Base-by-base conservation (phyloP, 2,888 invertebrate species). In the Cerastis leucographa region DNA sequence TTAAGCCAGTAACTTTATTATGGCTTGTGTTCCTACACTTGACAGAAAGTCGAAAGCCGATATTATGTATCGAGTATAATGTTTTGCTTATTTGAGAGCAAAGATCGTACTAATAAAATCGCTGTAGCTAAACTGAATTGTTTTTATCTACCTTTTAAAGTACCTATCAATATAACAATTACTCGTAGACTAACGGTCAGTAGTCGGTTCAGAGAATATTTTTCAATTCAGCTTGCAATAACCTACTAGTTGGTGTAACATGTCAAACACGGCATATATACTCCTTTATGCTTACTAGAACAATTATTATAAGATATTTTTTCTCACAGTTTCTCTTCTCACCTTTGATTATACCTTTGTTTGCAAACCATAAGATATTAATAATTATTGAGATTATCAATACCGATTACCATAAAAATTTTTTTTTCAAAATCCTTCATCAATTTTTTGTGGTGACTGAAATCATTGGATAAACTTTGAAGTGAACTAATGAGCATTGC, bases 1-100 rank as follows among this genome's bases (percentile, higher is more conserved):
- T 81, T 61, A 73, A 80, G 77, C 61, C 73, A 49, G 78, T 62
- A 75, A 82, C 61, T 86, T 75, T 75, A 68, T 84, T 84, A 78
- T 54, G 54, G 69, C 44, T 44, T 71, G 56, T 73, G 69, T 68
- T 84, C 25, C 22, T 69, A 71, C 46, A 29, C 14, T 61, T 74
- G 29, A 42, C 19, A 49, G 49, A 2, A 59, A 19, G 12, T 44
- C 9, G 22, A 44, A 29, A 68, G 35, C 1, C 8, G n/a, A 61
- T 17, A 25, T 35, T 14, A 29, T 12, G 2, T 62, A 62, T 49
- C 22, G 17, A 8, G 12, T 42, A 25, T 42, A n/a, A n/a, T n/a
- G 19, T 49, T 76, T 40, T 25, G 0, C 5, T 22, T 25, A 54
- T 25, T 9, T 17, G 12, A 25, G 17, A 12, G 17, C 35, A 64